A percentile compares a stretch with the other conserved stretches of the same genome.
Evolutionary conservation across 2,888 invertebrate genomes (phyloP).

Genomic region (Melolontha melolontha): DNA sequence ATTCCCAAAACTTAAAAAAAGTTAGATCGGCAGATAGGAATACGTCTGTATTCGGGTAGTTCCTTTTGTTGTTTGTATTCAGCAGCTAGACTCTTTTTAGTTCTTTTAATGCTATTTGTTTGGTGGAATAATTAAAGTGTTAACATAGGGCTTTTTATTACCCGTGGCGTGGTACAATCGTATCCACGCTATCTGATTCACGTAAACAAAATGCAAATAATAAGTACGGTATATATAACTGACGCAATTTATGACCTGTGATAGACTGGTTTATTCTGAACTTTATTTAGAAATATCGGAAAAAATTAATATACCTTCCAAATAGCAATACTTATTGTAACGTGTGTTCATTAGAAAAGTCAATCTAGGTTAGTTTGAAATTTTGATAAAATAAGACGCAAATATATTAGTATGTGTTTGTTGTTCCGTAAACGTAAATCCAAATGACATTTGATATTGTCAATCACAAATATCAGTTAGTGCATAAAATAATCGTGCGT

Average conservation of each 20-base stretch:
- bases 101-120: conserved; percentile 26
- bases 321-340: no score
- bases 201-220: conserved; percentile 39
- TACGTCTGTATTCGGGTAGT: conserved; percentile 5
- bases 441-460: no score
- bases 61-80: conserved; percentile 20
- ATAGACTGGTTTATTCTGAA: no score
- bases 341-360: no score
- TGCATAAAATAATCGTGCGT: no score
- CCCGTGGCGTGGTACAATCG: conserved; percentile 30
- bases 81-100: conserved; percentile 28
- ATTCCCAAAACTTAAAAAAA: conserved; percentile 28
- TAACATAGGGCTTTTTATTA: conserved; percentile 37
- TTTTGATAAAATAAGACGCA: no score
- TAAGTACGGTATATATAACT: conserved; percentile 16
- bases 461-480: no score
- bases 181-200: conserved; percentile 28
- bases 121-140: conserved; percentile 39
- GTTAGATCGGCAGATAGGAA: conserved; percentile 31
- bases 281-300: no score
- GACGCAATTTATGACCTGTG: conserved; percentile 13
- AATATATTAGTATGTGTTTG: no score
- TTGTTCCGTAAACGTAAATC: no score
- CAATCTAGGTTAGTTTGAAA: no score
- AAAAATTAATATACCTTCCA: no score